Conservation (phyloP, 1,140 invertebrate genomes). For the Drosophila mayri region DNA sequence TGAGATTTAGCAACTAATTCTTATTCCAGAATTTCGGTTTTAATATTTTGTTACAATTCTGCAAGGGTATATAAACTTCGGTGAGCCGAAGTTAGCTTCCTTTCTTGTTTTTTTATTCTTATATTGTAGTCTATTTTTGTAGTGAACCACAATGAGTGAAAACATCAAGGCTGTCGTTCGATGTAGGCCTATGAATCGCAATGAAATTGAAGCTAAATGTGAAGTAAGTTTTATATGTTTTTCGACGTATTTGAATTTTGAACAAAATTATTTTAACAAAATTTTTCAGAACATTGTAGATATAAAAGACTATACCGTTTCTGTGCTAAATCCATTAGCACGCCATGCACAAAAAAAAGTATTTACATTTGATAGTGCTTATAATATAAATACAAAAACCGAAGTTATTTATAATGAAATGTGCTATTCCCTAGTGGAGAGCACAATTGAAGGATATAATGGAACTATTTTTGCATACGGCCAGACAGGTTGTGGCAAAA, state of each 20-base stretch:
- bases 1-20: no score
- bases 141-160: conserved; percentile 88
- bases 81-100: no score
- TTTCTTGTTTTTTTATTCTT: no score
- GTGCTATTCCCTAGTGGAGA: conserved; percentile 93
- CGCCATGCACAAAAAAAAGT: conserved; percentile 87
- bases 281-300: conserved; percentile 89
- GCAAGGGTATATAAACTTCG: no score
- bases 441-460: conserved; percentile 94
- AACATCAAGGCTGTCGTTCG: conserved; percentile 95
- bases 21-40: no score
- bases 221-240: conserved; percentile 84
- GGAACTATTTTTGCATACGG: conserved; percentile 95
- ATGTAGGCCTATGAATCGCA: conserved; percentile 94
- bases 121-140: not conserved
- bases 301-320: conserved; percentile 87
- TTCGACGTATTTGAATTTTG: not conserved
- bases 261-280: not conserved
- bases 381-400: conserved; percentile 91
- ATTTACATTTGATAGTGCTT: conserved; percentile 94
- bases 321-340: conserved; percentile 85
- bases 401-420: conserved; percentile 95
- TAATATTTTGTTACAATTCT: no score
- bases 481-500: conserved; percentile 94
- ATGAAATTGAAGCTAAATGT: conserved; percentile 90